A percentile compares a stretch with the other conserved stretches of the same genome.
Conservation (phyloP, 2,888 invertebrate species). For the Acronicta psi region DNA sequence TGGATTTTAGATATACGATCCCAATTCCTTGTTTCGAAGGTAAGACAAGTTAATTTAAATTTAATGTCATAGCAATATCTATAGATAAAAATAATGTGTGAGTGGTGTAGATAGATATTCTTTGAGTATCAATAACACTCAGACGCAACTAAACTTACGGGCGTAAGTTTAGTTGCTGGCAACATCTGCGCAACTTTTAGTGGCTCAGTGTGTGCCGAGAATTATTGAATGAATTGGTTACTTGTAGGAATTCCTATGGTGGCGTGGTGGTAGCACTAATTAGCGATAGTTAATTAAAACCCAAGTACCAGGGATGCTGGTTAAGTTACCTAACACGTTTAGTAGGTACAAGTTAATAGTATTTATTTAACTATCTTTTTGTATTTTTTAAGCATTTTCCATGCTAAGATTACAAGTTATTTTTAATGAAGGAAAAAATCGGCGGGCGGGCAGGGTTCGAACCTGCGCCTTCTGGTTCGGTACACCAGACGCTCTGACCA, state of each 20-base stretch:
- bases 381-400: too few species aligned
- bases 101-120: too few species aligned
- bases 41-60: too few species aligned
- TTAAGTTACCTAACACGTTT: conserved; percentile 5
- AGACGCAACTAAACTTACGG: neutral
- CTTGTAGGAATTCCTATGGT: conserved; percentile 36
- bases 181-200: conserved; percentile 14
- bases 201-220: conserved; percentile 9
- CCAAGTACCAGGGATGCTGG: neutral
- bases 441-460: too few species aligned
- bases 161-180: neutral
- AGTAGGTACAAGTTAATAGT: neutral
- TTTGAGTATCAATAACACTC: too few species aligned
- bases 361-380: too few species aligned
- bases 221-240: conserved; percentile 18
- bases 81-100: too few species aligned
- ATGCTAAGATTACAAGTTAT: neutral
- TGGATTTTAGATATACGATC: too few species aligned
- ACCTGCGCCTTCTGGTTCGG: too few species aligned
- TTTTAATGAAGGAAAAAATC: neutral
- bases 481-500: too few species aligned
- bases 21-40: too few species aligned
- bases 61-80: too few species aligned
- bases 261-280: conserved; percentile 19
- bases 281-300: conserved; percentile 19